A percentile compares a stretch with the other conserved stretches of the same genome.
Conservation (phyloP, 35 echinoderm and acorn worm genomes). For the Heliocidaris erythrogramma region DNA sequence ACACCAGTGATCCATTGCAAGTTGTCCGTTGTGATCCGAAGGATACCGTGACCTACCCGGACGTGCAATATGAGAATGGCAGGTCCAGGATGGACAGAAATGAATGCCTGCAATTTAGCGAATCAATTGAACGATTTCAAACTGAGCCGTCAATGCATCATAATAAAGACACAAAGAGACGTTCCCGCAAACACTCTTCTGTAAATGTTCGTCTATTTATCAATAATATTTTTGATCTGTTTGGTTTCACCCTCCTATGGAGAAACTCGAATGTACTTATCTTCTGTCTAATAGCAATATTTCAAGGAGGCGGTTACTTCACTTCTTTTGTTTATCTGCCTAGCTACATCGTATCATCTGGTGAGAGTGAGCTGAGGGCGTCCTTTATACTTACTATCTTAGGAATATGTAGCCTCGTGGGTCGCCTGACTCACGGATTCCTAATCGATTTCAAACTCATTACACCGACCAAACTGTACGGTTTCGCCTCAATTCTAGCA, state of each 20-base stretch:
- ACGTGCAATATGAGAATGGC: neutral
- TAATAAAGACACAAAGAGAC: neutral
- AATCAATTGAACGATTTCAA: neutral
- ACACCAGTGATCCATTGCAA: too few relatives aligned
- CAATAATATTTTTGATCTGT: neutral
- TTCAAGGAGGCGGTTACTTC: neutral
- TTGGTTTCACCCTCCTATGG: neutral
- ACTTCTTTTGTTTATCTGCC: neutral
- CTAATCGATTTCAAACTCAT: slow-evolving; percentile 5
- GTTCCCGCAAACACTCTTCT: too few relatives aligned
- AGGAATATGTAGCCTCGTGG: neutral
- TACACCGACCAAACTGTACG: neutral
- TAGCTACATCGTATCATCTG: neutral
- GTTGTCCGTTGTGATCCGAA: too few relatives aligned
- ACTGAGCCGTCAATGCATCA: neutral
- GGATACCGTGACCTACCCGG: too few relatives aligned
- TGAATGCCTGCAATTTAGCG: neutral
- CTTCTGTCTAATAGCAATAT: neutral
- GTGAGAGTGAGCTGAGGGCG: neutral
- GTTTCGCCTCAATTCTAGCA: neutral
- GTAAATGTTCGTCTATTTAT: neutral
- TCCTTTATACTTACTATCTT: neutral
- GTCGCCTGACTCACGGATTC: neutral
- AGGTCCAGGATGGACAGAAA: neutral
- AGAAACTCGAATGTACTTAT: neutral